These are phyloP conservation scores for Galendromus occidentalis DNA, from an alignment of 1,140 invertebrate genomes.

Conservation along the genomic window DNA sequence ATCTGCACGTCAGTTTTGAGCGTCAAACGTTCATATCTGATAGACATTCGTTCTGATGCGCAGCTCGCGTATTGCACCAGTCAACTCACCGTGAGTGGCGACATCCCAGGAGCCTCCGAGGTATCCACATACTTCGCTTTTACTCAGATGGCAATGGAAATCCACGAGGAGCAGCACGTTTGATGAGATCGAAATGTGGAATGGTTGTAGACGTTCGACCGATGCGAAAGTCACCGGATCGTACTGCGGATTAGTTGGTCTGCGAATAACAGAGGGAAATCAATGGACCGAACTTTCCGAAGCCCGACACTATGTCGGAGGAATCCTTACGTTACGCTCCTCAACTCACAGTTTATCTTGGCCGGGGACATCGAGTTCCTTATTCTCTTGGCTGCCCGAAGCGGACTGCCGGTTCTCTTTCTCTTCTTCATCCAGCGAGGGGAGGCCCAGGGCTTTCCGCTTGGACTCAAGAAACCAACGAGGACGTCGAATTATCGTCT, in stretches of 20 bases:
- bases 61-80: neutral
- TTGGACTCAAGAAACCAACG: neutral
- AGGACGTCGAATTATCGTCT: neutral
- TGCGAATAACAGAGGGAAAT: neutral
- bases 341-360: neutral
- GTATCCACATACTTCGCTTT: conserved; percentile 79
- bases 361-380: neutral
- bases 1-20: conserved; percentile 13
- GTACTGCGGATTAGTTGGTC: conserved; percentile 2
- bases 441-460: neutral
- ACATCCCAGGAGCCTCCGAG: conserved; percentile 83
- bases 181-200: conserved; percentile 7
- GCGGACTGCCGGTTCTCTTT: neutral
- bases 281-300: neutral
- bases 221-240: conserved; percentile 7
- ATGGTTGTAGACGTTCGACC: neutral
- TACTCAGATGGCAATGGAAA: conserved; percentile 77
- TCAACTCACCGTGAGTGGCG: conserved; percentile 62
- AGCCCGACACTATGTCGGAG: neutral
- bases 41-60: neutral
- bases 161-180: conserved; percentile 31
- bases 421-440: neutral
- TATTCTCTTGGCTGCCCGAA: neutral
- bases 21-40: neutral
- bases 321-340: neutral